A percentile compares a stretch with the other conserved stretches of the same genome.
Evolutionary conservation across 2,797 vertebrate species (phyloP).

Genomic region (Microtus californicus): DNA sequence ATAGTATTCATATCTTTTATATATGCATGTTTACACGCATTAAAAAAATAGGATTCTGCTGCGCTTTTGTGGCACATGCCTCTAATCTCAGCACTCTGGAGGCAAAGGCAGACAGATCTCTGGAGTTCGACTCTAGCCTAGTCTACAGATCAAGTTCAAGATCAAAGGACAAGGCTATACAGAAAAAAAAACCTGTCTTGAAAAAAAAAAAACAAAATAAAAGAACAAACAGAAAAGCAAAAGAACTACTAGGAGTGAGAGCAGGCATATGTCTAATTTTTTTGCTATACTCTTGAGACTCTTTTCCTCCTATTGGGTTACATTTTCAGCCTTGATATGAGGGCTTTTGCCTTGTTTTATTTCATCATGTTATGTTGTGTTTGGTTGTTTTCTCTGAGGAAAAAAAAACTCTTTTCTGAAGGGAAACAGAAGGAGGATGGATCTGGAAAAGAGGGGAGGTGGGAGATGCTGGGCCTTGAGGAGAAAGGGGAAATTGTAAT

Average conservation of each 20-base stretch:
- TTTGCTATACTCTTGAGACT: no score
- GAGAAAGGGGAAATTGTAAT: background rate
- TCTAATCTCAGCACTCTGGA: background rate
- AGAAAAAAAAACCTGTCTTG: background rate
- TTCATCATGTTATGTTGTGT: background rate
- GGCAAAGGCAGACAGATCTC: background rate
- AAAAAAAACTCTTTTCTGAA: no score
- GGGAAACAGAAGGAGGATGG: background rate
- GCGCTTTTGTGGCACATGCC: background rate
- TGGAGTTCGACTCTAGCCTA: background rate
- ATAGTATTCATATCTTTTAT: background rate
- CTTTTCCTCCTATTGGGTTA: background rate
- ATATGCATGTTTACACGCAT: background rate
- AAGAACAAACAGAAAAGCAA: background rate
- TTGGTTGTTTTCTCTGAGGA: background rate
- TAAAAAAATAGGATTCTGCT: background rate
- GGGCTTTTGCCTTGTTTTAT: background rate
- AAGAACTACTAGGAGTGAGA: background rate
- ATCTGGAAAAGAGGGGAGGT: no score
- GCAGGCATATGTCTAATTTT: no score
- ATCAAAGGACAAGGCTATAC: background rate
- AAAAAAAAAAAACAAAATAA: background rate
- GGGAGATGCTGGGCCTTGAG: background rate
- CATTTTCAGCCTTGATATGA: background rate
- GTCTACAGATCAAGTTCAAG: background rate